A percentile compares a stretch with the other conserved stretches of the same genome.
Conservation (phyloP, 2,888 invertebrate species). For the Polyommatus iphigenia region DNA sequence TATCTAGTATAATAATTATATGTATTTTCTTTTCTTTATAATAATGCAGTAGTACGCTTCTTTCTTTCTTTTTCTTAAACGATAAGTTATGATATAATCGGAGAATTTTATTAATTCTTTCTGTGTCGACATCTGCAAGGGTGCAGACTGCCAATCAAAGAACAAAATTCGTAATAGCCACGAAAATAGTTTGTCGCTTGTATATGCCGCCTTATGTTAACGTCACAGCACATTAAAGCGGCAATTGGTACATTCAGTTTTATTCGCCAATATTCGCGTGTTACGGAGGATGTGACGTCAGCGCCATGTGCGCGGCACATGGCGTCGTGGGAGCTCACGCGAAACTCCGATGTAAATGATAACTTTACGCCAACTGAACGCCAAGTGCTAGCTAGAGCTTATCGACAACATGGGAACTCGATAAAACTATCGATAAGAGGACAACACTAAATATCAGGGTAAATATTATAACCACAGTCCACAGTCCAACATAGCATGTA, state of each 20-base stretch:
- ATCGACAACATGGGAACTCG: background rate
- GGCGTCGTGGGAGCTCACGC: slow-evolving; percentile 30
- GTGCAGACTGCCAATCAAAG: too few species aligned
- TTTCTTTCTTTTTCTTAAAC: too few species aligned
- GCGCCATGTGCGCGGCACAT: slow-evolving; percentile 24
- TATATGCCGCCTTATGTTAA: background rate
- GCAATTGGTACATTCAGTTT: slow-evolving; percentile 15
- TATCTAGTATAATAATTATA: too few species aligned
- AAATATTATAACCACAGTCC: background rate
- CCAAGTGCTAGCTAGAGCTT: background rate
- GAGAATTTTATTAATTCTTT: too few species aligned
- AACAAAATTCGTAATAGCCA: background rate
- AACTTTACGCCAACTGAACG: slow-evolving; percentile 13
- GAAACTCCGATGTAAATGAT: slow-evolving; percentile 23
- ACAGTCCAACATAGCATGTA: too few species aligned
- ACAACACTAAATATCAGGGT: background rate
- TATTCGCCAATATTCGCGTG: slow-evolving; percentile 20
- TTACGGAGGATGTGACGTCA: slow-evolving; percentile 30
- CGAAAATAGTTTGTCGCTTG: background rate
- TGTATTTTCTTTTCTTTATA: too few species aligned
- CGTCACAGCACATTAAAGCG: background rate
- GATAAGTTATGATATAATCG: too few species aligned
- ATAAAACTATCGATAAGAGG: slow-evolving; percentile 2
- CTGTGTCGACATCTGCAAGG: too few species aligned
- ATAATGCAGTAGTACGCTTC: too few species aligned